Evolutionary conservation across 2,113 vertebrate genomes (phyloP).

Genomic region (Tympanuchus pallidicinctus): DNA sequence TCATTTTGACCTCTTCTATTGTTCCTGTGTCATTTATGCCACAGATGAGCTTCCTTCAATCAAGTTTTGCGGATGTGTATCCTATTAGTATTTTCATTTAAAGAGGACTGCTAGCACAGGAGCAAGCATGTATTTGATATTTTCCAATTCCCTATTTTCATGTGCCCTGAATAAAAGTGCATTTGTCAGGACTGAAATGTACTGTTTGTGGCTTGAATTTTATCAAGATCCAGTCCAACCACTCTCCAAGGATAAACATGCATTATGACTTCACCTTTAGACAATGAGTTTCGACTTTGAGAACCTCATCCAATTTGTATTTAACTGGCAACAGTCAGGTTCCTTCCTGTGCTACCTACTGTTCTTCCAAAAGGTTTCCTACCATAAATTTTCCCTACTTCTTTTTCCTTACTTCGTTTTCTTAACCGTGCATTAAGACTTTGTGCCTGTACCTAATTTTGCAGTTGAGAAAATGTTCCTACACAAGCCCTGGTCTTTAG

Average conservation of each 20-base stretch:
- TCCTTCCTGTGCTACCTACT: neutral
- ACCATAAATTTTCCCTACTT: neutral
- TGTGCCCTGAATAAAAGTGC: neutral
- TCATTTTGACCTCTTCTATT: neutral
- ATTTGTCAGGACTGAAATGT: neutral
- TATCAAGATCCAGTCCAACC: neutral
- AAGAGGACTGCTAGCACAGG: neutral
- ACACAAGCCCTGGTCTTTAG: neutral
- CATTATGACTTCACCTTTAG: neutral
- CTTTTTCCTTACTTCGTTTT: neutral
- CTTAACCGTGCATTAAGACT: neutral
- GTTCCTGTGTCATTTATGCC: slow-evolving; percentile 27
- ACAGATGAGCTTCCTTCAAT: neutral
- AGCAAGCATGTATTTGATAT: neutral
- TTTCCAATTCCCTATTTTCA: neutral
- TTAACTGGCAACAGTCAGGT: neutral
- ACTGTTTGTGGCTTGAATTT: neutral
- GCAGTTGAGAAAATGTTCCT: neutral
- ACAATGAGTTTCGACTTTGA: neutral
- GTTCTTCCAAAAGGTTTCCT: neutral
- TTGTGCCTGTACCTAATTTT: neutral
- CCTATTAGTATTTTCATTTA: slow-evolving; percentile 25
- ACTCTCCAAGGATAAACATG: neutral
- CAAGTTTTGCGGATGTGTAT: neutral
- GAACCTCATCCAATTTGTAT: neutral